Evolutionary conservation across 2,113 vertebrate species (phyloP).

Genomic region (Chlamydotis undulata): DNA sequence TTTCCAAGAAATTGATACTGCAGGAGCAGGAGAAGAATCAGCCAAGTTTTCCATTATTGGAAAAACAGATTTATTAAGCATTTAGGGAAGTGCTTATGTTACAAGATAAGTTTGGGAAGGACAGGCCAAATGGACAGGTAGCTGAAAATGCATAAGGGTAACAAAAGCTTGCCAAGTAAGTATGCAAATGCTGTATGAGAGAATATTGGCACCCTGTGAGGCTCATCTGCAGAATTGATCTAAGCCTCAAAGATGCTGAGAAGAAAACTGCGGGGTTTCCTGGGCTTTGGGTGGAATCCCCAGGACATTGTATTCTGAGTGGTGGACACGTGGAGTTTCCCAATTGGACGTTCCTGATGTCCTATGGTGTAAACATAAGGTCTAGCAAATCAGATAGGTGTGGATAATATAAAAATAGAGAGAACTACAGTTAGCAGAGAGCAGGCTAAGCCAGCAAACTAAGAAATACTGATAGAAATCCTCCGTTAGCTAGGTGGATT

Average conservation of each 20-base stretch:
- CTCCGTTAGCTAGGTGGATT: neutral
- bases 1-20: neutral
- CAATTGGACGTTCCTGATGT: accelerated
- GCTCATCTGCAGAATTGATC: neutral
- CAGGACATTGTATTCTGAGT: too few relatives aligned
- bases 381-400: too few relatives aligned
- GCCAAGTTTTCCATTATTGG: neutral
- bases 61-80: neutral
- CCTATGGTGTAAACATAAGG: neutral
- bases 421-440: neutral
- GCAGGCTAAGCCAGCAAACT: neutral
- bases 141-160: neutral
- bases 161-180: neutral
- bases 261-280: too few relatives aligned
- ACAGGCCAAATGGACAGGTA: neutral
- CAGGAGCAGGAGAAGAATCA: neutral
- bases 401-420: neutral
- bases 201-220: neutral
- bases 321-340: neutral
- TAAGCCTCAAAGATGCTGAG: neutral
- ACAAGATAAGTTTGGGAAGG: neutral
- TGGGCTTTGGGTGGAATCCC: neutral
- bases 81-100: neutral
- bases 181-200: neutral
- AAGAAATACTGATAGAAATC: neutral